These are phyloP conservation scores for Zaprionus bogoriensis DNA, from an alignment of 2,888 invertebrate species.

Conservation along the genomic window DNA sequence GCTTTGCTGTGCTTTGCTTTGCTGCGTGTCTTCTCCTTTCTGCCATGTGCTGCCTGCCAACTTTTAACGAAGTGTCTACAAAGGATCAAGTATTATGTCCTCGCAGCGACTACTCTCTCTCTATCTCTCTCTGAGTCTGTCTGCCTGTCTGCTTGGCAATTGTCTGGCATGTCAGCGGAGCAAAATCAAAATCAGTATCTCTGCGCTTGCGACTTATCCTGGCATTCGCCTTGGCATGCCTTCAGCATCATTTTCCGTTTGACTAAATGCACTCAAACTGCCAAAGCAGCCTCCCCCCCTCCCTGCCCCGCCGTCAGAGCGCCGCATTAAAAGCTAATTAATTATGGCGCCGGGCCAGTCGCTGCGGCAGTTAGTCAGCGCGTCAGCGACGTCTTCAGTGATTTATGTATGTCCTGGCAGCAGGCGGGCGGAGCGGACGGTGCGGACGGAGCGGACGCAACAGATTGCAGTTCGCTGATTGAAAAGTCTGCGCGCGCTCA, in stretches of 20 bases:
- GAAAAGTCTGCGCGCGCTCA: slow-evolving; percentile 55
- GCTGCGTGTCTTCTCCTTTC: not conserved
- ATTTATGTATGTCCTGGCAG: slow-evolving; percentile 56
- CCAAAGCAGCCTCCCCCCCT: slow-evolving; percentile 11
- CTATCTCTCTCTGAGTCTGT: slow-evolving; percentile 16
- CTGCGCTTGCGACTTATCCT: slow-evolving; percentile 36
- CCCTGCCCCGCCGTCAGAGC: slow-evolving; percentile 1
- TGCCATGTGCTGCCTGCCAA: slow-evolving; percentile 28
- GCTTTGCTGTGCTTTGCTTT: not conserved
- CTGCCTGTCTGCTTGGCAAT: slow-evolving; percentile 9
- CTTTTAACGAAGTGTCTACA: slow-evolving; percentile 80
- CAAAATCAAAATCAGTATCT: too few relatives aligned
- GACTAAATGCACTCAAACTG: slow-evolving; percentile 76
- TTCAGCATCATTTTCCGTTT: slow-evolving; percentile 74
- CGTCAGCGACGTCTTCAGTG: slow-evolving; percentile 48
- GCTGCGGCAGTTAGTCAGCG: slow-evolving; percentile 41
- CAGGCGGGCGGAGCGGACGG: not conserved
- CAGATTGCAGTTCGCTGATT: slow-evolving; percentile 63
- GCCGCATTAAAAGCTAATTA: slow-evolving; percentile 77
- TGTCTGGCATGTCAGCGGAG: slow-evolving; percentile 67
- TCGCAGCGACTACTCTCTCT: slow-evolving; percentile 5
- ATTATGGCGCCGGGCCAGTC: slow-evolving; percentile 59
- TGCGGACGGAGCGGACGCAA: slow-evolving; percentile 50
- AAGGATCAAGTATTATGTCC: slow-evolving; percentile 70
- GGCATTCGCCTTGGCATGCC: slow-evolving; percentile 57